These are phyloP conservation scores for Allolobophora icterica DNA, from an alignment of 2,888 invertebrate species.

Conservation along the genomic window DNA sequence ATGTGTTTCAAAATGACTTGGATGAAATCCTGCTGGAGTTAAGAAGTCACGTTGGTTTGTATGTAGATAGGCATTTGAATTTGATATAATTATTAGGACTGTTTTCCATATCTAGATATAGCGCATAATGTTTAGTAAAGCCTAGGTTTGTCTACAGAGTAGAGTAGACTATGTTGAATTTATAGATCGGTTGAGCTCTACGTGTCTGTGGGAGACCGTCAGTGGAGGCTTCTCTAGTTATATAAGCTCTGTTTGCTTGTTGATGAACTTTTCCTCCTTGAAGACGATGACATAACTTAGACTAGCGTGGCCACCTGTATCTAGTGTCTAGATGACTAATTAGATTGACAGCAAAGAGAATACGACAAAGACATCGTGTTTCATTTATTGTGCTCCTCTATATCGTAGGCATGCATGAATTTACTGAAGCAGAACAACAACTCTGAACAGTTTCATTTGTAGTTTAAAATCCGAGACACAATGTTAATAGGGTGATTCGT, in stretches of 20 bases:
- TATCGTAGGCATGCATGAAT: neutral
- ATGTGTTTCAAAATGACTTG: neutral
- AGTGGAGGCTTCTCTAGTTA: neutral
- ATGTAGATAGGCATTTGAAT: neutral
- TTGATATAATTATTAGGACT: neutral
- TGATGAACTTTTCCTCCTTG: neutral
- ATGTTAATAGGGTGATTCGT: no score
- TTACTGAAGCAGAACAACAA: no score
- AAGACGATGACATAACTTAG: neutral
- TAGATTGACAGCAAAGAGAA: neutral
- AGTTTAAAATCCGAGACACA: no score
- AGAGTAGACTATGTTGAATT: neutral
- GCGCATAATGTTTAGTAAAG: neutral
- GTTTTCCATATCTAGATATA: neutral
- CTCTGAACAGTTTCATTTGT: no score
- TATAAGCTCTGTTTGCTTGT: neutral
- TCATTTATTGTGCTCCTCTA: neutral
- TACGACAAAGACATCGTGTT: neutral
- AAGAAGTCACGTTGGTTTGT: neutral
- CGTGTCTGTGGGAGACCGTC: neutral
- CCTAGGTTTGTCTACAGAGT: neutral
- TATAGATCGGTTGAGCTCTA: neutral
- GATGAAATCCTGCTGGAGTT: neutral
- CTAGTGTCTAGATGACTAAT: neutral
- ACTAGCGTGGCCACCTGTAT: neutral